phyloP scores from a whole-genome alignment of 2,797 vertebrate genomes.

The Propithecus perrieri region DNA sequence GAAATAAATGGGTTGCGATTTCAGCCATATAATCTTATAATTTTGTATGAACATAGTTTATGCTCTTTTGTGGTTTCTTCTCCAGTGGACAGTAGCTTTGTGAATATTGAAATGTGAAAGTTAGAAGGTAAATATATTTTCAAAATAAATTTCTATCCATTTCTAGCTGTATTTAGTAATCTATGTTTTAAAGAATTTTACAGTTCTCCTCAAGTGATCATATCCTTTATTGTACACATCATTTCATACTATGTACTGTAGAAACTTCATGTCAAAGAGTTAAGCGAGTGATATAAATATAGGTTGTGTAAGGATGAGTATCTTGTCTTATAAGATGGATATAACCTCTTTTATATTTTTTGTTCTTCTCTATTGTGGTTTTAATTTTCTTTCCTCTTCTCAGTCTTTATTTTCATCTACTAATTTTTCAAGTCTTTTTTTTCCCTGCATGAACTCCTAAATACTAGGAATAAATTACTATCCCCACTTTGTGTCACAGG shows the following conservation, averaged over 20 bases:
- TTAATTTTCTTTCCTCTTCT: not conserved
- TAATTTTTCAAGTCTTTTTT: not conserved
- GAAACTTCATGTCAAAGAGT: not conserved
- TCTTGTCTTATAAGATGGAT: not conserved
- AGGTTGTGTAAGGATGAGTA: not conserved
- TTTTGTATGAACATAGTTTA: not conserved
- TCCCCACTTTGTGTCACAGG: not conserved
- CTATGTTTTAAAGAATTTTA: constrained; percentile 23
- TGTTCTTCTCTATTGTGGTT: not conserved
- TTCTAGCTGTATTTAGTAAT: not conserved
- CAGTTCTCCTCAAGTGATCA: not conserved
- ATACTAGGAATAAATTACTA: not conserved
- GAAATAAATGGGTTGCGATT: not conserved
- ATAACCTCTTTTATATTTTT: not conserved
- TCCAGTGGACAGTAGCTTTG: not conserved
- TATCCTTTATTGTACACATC: not conserved
- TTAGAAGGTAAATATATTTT: not conserved
- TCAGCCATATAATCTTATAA: not conserved
- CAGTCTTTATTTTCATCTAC: not conserved
- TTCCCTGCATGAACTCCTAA: not conserved
- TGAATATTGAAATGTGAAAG: not conserved
- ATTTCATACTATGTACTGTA: not conserved
- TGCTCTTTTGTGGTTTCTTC: not conserved
- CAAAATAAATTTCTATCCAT: not conserved
- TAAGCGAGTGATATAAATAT: not conserved